phyloP scores from a whole-genome alignment of 2,113 vertebrate genomes.

The Chaetodon trifascialis region DNA sequence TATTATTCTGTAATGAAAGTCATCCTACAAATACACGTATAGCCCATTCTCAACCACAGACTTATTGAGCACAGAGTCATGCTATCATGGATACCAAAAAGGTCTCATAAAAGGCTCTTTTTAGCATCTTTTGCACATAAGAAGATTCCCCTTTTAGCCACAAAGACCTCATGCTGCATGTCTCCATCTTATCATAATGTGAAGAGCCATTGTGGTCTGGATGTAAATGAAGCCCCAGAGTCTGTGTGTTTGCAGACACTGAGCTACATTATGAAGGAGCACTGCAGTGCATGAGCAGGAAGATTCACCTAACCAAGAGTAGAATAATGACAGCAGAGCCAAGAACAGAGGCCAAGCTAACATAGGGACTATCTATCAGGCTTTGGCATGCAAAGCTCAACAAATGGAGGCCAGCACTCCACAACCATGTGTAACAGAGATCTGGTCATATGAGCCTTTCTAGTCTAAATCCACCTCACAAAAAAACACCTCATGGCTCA shows the following conservation, averaged over 20 bases:
- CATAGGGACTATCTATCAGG: constrained; percentile 57
- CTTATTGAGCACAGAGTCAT: not conserved
- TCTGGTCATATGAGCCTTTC: constrained; percentile 53
- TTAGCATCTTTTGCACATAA: not conserved
- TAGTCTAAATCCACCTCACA: constrained; percentile 25
- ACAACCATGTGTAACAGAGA: constrained; percentile 59
- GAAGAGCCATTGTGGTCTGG: not conserved
- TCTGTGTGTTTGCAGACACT: not conserved
- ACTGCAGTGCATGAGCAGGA: not conserved
- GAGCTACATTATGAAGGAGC: constrained; percentile 12
- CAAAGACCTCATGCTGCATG: not conserved
- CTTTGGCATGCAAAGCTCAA: constrained; percentile 45
- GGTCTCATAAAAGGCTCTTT: not conserved
- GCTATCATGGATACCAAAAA: not conserved
- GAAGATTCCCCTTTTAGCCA: not conserved
- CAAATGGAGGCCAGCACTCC: constrained; percentile 51
- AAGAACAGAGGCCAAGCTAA: constrained; percentile 50
- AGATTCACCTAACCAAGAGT: constrained; percentile 34
- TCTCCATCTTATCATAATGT: too few species aligned
- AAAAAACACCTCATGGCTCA: constrained; percentile 33
- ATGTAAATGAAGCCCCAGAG: not conserved
- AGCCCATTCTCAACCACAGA: not conserved
- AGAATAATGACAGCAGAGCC: constrained; percentile 53
- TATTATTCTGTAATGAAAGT: not conserved
- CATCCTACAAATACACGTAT: not conserved